Evolutionary conservation across 2,888 invertebrate species (phyloP).

Genomic region (Pegoplata infirma): DNA sequence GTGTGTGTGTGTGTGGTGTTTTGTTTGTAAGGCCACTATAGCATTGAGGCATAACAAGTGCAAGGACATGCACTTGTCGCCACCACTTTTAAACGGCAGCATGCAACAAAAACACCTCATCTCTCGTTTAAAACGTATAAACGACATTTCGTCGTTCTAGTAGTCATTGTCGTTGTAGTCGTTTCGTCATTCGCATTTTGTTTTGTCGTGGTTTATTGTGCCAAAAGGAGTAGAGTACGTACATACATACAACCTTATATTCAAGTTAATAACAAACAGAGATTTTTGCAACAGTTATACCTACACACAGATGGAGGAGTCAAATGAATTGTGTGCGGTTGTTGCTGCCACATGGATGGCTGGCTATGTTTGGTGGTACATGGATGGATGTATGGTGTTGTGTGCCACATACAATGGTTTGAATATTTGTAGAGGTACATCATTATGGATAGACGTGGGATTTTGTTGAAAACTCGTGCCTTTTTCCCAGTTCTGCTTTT

Average conservation of each 20-base stretch:
- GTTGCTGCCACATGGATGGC: slow-evolving; percentile 3
- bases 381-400: too few species aligned
- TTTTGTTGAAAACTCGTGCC: slow-evolving; percentile 7
- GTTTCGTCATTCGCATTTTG: slow-evolving; percentile 40
- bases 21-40: slow-evolving; percentile 35
- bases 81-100: not conserved
- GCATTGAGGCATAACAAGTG: slow-evolving; percentile 46
- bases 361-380: not conserved
- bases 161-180: not conserved
- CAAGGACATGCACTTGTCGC: slow-evolving; percentile 54
- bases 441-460: not conserved
- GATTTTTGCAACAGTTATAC: slow-evolving; percentile 21
- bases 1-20: not conserved
- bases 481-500: slow-evolving; percentile 10
- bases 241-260: slow-evolving; percentile 29
- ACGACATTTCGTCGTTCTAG: not conserved
- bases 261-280: slow-evolving; percentile 7
- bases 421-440: not conserved
- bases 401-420: not conserved
- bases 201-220: slow-evolving; percentile 55
- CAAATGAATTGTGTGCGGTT: slow-evolving; percentile 7
- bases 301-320: slow-evolving; percentile 12
- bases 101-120: slow-evolving; percentile 27
- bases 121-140: slow-evolving; percentile 11
- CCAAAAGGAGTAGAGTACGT: slow-evolving; percentile 39